phyloP scores from a whole-genome alignment of 2,113 vertebrate genomes.

The Neodontobutis hainanensis region DNA sequence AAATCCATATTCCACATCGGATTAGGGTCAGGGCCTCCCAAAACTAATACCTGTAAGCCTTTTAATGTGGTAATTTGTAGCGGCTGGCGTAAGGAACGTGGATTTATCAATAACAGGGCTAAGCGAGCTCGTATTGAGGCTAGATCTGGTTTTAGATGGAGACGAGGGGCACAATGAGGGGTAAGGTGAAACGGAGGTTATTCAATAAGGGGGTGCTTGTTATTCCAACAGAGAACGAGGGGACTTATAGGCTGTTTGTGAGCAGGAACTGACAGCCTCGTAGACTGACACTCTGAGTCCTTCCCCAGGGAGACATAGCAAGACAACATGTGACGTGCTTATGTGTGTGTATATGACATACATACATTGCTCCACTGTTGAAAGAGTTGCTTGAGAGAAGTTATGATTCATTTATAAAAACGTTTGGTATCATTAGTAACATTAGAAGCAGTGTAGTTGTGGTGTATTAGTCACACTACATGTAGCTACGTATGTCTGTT shows the following conservation, averaged over 20 bases:
- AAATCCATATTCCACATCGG: conserved; percentile 54
- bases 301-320: conserved; percentile 57
- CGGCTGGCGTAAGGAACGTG: conserved; percentile 64
- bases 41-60: conserved; percentile 77
- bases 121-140: conserved; percentile 61
- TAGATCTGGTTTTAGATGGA: conserved; percentile 57
- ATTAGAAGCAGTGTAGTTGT: too few relatives aligned
- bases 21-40: conserved; percentile 68
- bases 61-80: conserved; percentile 80
- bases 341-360: conserved; percentile 32
- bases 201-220: conserved; percentile 72
- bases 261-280: conserved; percentile 77
- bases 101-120: conserved; percentile 68
- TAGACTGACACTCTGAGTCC: conserved; percentile 73
- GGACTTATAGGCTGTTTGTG: conserved; percentile 79
- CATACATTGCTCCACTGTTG: neutral
- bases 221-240: conserved; percentile 73
- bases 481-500: too few relatives aligned
- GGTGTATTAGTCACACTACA: too few relatives aligned
- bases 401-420: neutral
- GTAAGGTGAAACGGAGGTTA: conserved; percentile 71
- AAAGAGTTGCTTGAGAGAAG: neutral
- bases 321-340: conserved; percentile 57
- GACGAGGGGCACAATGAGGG: conserved; percentile 53
- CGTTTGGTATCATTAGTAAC: too few relatives aligned